phyloP scores from a whole-genome alignment of 2,797 vertebrate species.

The Muraenolepis orangiensis region DNA sequence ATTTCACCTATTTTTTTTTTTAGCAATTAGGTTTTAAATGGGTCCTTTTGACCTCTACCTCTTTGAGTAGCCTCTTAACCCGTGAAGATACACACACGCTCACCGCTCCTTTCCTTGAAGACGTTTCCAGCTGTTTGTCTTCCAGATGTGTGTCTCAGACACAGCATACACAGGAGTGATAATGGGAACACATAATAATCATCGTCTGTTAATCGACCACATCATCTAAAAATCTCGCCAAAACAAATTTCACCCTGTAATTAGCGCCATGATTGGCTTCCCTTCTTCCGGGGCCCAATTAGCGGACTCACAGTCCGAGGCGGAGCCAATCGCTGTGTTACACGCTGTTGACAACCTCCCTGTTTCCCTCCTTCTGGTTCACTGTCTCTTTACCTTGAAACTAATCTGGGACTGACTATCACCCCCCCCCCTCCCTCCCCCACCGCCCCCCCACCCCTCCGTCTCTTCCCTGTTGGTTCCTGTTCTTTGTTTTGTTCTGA shows the following conservation, averaged over 20 bases:
- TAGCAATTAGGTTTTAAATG: neutral
- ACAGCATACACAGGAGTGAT: constrained; percentile 73
- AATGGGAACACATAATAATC: constrained; percentile 83
- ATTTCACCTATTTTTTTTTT: neutral
- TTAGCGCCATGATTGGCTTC: constrained; percentile 88
- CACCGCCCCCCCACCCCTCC: constrained; percentile 54
- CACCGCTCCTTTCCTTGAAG: neutral
- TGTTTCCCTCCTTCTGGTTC: neutral
- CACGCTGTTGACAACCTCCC: constrained; percentile 70
- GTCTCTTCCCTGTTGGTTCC: constrained; percentile 40
- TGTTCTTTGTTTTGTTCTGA: neutral
- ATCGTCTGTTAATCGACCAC: constrained; percentile 86
- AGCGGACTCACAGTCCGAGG: constrained; percentile 80
- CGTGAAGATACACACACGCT: neutral
- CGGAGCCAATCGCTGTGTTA: constrained; percentile 81
- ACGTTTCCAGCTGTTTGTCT: constrained; percentile 27
- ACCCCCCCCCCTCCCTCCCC: neutral
- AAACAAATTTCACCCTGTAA: constrained; percentile 93
- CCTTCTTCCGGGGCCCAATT: constrained; percentile 80
- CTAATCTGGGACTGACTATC: neutral
- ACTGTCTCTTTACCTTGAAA: neutral
- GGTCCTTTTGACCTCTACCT: neutral
- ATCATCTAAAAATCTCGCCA: constrained; percentile 89
- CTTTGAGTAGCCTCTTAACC: too few species aligned
- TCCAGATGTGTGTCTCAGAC: constrained; percentile 42